Base-by-base conservation (phyloP, 2,797 vertebrate species). In the Poliocrania exsul region DNA sequence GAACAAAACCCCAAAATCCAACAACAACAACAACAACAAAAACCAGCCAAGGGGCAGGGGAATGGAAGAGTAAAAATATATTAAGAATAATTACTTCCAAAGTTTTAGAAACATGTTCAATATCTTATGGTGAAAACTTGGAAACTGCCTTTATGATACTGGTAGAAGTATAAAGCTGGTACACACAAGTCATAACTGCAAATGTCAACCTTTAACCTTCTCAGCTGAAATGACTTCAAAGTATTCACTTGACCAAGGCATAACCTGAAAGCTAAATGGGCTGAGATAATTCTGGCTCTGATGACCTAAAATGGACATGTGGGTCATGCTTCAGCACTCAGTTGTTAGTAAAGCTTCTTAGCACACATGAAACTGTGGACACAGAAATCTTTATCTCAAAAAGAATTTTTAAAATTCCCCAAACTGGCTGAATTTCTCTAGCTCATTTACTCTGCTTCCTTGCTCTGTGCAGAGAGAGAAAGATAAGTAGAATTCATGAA, bases 141-240 rank as follows among this genome's bases (percentile, higher is more conserved):
- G 66, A 66, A 90, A 77, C 12, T 65, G 57, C 53, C 74, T 86
- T 93, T 71, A 46, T 46, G 62, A 46, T 57, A 47, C 35, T 24
- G 4, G 38, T 24, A 77, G 38, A 25, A 90, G 11, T 35, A 8
- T 40, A 74, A 94, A 89, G n/a, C 49, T 91, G 75, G 28, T 25
- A 90, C 60, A 81, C 44, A 75, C 6, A 92, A 92, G 86, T 54
- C 86, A 61, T 87, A 94, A 80, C 79, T 89, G 46, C 31, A 85
- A 77, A 93, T 61, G 72, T 53, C 71, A 91, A 82, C 93, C 94
- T 95, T 96, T 93, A 85, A 93, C 90, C 92, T 95, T 85, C 93
- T 74, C 35, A 64, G 60, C 60, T 85, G 67, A 96, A 93, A 93
- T 87, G 3, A 71, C 71, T 95, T 96, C 90, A 94, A 92, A 94